These are phyloP conservation scores for Amniataba percoides DNA, from an alignment of 2,797 vertebrate genomes.

Conservation along the genomic window DNA sequence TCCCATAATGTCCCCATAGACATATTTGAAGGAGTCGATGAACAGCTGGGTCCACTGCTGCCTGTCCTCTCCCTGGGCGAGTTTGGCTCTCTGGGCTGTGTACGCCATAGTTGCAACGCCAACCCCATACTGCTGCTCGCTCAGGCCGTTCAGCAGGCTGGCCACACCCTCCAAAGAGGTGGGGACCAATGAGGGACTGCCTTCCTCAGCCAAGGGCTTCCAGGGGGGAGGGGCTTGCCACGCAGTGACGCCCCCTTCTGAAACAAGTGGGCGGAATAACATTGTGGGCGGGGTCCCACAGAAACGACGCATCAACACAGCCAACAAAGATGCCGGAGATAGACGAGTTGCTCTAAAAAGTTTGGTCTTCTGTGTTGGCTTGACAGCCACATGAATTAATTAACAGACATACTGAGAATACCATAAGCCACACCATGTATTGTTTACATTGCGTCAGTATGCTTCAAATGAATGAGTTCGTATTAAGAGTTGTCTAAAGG, in stretches of 20 bases:
- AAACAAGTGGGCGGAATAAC: conserved; percentile 82
- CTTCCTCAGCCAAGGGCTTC: conserved; percentile 88
- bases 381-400: conserved; percentile 16
- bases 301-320: conserved; percentile 69
- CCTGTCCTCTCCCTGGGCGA: conserved; percentile 91
- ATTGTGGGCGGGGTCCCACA: conserved; percentile 83
- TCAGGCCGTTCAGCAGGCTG: conserved; percentile 91
- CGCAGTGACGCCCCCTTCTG: conserved; percentile 75
- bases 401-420: background rate
- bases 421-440: conserved; percentile 1
- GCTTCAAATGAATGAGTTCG: conserved; percentile 42
- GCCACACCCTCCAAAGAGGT: conserved; percentile 92
- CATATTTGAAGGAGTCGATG: conserved; percentile 96
- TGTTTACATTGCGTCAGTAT: conserved; percentile 29
- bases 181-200: conserved; percentile 89
- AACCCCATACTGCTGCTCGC: conserved; percentile 89
- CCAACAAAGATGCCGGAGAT: conserved; percentile 51
- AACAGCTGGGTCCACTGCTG: conserved; percentile 96
- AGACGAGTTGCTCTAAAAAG: conserved; percentile 30
- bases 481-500: background rate
- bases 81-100: conserved; percentile 97
- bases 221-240: conserved; percentile 86
- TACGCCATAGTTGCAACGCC: conserved; percentile 98
- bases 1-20: conserved; percentile 94
- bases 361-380: conserved; percentile 12